These are phyloP conservation scores for Acanthosepion pharaonis DNA, from an alignment of 2,888 invertebrate species.

Conservation along the genomic window DNA sequence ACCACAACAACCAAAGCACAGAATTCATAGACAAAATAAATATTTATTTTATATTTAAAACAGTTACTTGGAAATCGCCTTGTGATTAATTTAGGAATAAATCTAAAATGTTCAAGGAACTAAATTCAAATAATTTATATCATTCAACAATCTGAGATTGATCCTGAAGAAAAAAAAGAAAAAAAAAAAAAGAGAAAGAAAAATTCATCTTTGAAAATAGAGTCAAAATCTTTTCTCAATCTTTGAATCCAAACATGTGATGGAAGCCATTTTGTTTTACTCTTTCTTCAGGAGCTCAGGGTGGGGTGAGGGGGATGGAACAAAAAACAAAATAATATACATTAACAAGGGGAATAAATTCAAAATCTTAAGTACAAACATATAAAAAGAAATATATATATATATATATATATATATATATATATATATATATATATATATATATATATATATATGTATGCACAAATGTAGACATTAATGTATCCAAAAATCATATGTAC, in stretches of 20 bases:
- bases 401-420: too few species aligned
- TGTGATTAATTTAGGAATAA: neutral
- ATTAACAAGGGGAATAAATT: neutral
- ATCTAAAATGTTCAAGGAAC: neutral
- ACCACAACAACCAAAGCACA: slow-evolving; percentile 5
- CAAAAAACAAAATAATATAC: neutral
- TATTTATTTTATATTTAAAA: neutral
- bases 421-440: neutral
- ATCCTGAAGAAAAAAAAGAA: neutral
- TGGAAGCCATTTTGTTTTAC: neutral
- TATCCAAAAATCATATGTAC: neutral
- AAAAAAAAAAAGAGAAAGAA: neutral
- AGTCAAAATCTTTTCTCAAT: neutral
- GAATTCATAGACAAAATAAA: neutral
- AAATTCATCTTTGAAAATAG: neutral
- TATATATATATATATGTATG: too few species aligned
- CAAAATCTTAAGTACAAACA: neutral
- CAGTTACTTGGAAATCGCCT: neutral
- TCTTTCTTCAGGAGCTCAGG: neutral
- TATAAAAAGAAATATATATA: neutral
- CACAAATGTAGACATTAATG: neutral
- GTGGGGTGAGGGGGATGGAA: neutral
- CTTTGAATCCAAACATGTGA: neutral
- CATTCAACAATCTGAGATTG: neutral
- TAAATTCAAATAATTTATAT: neutral